Base-by-base conservation (phyloP, 2,888 invertebrate genomes). In the Tortrix viridana region DNA sequence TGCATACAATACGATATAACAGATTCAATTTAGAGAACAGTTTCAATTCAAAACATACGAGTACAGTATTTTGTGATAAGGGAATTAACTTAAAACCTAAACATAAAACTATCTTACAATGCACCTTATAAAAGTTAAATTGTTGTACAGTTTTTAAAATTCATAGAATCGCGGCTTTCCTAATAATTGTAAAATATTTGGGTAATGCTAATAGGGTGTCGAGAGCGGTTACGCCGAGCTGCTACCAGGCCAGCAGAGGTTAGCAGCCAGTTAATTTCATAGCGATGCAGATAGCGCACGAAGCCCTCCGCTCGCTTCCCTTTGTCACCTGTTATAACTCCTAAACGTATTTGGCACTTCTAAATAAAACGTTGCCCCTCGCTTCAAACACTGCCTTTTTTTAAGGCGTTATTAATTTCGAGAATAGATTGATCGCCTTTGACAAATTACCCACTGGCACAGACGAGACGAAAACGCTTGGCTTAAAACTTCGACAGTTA, bases 251-350 rank as follows among this genome's bases (percentile, higher is more conserved):
- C 71, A 73, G 67, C 75, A 70, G 74, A 77, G 80, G 82, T 83
- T 76, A 76, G 75, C 71, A 73, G 79, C 77, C 83, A 84, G 87
- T 84, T 89, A 88, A 88, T 89, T 89, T 85, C 74, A 74, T 73
- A 65, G 72, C 81, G 88, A 89, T 88, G 87, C 78, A 86, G 89
- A 89, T 89, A 89, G 79, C 74, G 78, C 89, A 89, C 88, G 89
- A 72, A 80, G 32, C 32, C 75, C 71, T 67, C 66, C 71, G 67
- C 74, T 71, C 78, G 74, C 50, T 81, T 84, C 79, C 77, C 81
- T 79, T 79, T 73, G 70, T 76, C 82, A 84, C 82, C 84, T 84
- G 55, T 85, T 81, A 71, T 85, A 84, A 87, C 84, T 79, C 72
- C 80, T 81, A 56, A 61, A 61, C 55, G 49, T 61, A 55, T 56